phyloP scores from a whole-genome alignment of 2,888 invertebrate species.

The Hyalella azteca region DNA sequence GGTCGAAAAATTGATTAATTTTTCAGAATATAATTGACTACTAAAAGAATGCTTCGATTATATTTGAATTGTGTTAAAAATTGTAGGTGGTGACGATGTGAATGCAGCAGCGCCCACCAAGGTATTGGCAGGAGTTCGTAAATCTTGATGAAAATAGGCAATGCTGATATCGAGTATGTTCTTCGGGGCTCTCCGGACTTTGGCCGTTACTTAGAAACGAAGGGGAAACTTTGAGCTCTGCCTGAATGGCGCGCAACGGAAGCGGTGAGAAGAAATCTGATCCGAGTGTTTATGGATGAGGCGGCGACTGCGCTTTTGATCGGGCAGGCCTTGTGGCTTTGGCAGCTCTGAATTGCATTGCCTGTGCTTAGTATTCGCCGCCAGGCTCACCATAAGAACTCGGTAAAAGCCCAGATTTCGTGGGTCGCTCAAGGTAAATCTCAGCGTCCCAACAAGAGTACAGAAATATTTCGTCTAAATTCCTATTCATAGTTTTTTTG shows the following conservation, averaged over 20 bases:
- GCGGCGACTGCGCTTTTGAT: background rate
- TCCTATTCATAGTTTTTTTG: no score
- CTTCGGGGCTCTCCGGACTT: background rate
- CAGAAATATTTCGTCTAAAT: no score
- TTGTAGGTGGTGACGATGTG: background rate
- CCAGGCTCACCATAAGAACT: no score
- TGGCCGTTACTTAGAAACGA: slow-evolving; percentile 8
- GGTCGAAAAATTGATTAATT: no score
- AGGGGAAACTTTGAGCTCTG: background rate
- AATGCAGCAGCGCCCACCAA: background rate
- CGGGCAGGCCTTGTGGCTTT: background rate
- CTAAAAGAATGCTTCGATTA: no score
- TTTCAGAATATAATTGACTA: no score
- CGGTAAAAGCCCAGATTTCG: no score
- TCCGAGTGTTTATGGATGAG: background rate
- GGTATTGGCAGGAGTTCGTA: slow-evolving; percentile 18
- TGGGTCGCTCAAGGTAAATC: no score
- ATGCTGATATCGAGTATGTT: slow-evolving; percentile 12
- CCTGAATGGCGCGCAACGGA: background rate
- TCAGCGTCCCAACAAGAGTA: no score
- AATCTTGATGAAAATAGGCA: slow-evolving; percentile 8
- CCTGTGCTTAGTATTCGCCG: no score
- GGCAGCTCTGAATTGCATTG: no score
- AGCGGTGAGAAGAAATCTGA: background rate
- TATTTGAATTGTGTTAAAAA: no score